phyloP scores from a whole-genome alignment of 2,113 vertebrate genomes.

The Falcunculus frontatus region DNA sequence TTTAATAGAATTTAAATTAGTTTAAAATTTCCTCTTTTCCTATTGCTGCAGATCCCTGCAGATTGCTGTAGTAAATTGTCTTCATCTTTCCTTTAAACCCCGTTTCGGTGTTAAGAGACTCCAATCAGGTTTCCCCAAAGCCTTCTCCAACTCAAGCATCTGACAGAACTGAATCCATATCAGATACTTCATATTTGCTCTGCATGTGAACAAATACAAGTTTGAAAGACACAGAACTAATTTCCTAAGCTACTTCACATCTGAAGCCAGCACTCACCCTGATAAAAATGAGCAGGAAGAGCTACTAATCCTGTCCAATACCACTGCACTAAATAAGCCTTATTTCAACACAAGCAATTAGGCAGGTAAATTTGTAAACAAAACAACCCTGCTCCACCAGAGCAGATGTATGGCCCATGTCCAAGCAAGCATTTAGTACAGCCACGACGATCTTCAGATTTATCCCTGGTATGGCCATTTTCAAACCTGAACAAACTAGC shows the following conservation, averaged over 20 bases:
- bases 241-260: neutral
- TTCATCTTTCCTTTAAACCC: neutral
- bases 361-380: neutral
- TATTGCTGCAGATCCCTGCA: neutral
- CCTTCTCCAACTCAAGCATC: neutral
- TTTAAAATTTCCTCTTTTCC: neutral
- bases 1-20: too few species aligned
- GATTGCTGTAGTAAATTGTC: neutral
- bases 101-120: neutral
- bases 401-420: neutral
- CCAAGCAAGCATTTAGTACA: neutral
- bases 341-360: neutral
- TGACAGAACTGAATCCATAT: neutral
- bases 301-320: neutral
- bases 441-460: neutral
- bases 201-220: neutral
- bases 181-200: neutral
- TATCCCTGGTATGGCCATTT: neutral
- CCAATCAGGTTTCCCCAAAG: rapidly evolving
- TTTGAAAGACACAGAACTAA: neutral
- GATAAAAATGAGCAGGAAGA: neutral
- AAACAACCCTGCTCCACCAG: neutral
- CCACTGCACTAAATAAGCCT: neutral
- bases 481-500: neutral
- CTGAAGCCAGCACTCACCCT: neutral